Conservation (phyloP, 2,888 invertebrate species). For the Fragum sueziense region DNA sequence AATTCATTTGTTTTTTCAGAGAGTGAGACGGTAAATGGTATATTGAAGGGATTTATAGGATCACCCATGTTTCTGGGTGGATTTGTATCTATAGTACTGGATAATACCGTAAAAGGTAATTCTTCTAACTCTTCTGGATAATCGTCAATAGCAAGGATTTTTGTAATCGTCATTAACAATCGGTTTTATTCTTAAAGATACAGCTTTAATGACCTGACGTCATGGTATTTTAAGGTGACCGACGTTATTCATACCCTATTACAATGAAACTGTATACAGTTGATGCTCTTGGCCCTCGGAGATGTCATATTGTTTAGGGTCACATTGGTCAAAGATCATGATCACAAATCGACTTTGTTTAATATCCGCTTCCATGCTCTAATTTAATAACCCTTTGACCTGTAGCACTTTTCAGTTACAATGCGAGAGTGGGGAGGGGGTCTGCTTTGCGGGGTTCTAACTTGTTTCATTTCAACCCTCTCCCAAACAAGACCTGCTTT, state of each 20-base stretch:
- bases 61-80: constrained; percentile 67
- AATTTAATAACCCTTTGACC: no score
- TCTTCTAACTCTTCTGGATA: background rate
- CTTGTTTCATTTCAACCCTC: no score
- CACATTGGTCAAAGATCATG: no score
- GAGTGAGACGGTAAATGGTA: constrained; percentile 37
- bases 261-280: background rate
- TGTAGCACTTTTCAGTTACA: no score
- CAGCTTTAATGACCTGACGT: background rate
- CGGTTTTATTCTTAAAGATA: background rate
- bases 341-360: no score
- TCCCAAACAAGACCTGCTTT: no score
- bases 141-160: background rate
- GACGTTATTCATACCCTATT: background rate
- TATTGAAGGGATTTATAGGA: constrained; percentile 56
- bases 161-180: background rate
- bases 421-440: no score
- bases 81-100: constrained; percentile 49
- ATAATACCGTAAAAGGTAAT: constrained; percentile 63
- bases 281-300: no score
- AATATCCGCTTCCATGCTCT: no score
- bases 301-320: no score
- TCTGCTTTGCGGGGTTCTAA: no score
- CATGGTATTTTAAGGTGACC: background rate
- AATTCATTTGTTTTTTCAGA: constrained; percentile 49